Evolutionary conservation across 2,113 vertebrate genomes (phyloP).

Genomic region (Murina feae): DNA sequence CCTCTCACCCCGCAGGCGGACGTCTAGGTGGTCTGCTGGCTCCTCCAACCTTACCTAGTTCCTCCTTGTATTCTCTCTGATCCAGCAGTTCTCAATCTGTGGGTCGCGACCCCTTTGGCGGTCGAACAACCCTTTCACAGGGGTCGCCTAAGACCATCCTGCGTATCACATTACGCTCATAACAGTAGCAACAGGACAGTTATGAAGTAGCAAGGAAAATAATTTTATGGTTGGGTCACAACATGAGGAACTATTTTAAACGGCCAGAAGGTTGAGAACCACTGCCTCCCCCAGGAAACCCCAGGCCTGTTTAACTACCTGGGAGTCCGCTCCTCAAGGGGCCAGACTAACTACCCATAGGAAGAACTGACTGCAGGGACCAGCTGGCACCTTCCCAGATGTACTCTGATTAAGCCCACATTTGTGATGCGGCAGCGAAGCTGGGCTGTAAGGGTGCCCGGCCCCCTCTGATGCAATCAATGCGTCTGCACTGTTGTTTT

Average conservation of each 20-base stretch:
- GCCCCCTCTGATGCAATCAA: neutral
- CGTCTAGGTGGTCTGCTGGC: accelerated
- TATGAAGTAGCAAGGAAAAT: no score
- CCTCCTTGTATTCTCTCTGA: neutral
- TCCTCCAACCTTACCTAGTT: neutral
- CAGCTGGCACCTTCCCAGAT: neutral
- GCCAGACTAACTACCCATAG: accelerated
- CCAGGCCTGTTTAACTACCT: neutral
- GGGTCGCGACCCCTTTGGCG: no score
- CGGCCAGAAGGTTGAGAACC: no score
- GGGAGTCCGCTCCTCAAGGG: neutral
- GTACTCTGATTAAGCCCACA: neutral
- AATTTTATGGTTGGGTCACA: no score
- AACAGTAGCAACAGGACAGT: no score
- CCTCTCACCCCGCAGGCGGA: no score
- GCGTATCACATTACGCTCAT: no score
- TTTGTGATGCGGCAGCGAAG: neutral
- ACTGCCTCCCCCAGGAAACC: neutral
- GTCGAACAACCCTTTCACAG: no score
- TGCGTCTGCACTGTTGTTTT: neutral
- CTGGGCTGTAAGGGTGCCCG: neutral
- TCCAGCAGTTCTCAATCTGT: no score
- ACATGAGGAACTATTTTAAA: no score
- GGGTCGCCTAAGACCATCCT: no score
- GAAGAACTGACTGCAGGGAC: neutral